A percentile compares a stretch with the other conserved stretches of the same genome.
Conservation (phyloP, 1,140 invertebrate species). For the Dolichoris vasculosae region DNA sequence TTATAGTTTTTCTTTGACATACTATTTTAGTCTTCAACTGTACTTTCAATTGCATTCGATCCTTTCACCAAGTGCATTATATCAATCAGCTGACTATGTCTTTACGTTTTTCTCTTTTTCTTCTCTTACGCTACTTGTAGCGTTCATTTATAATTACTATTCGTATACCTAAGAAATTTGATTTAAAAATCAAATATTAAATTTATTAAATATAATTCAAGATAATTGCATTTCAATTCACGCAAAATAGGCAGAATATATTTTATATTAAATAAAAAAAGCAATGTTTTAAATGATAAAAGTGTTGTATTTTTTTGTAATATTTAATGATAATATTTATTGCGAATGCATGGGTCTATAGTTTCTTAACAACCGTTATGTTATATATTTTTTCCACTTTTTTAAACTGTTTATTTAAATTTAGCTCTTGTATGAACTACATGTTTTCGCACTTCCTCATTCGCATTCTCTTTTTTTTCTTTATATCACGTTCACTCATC, state of each 20-base stretch:
- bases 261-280: no score
- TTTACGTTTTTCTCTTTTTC: background rate
- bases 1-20: constrained; percentile 8
- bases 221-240: no score
- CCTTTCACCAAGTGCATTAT: constrained; percentile 29
- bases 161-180: no score
- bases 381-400: background rate
- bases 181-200: no score
- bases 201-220: no score
- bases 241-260: no score
- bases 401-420: background rate
- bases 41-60: constrained; percentile 33
- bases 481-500: constrained; percentile 6
- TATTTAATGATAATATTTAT: no score
- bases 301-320: no score
- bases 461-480: background rate
- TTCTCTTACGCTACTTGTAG: background rate
- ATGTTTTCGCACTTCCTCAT: background rate
- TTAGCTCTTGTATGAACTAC: background rate
- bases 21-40: constrained; percentile 13
- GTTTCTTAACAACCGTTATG: background rate
- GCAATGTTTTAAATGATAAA: no score
- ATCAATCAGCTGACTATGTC: constrained; percentile 17
- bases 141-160: no score
- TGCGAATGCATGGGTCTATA: background rate